Evolutionary conservation across 2,113 vertebrate genomes (phyloP), one percentile per base, ranked within the genome.

Genomic region (Drymodes brunneopygia): DNA sequence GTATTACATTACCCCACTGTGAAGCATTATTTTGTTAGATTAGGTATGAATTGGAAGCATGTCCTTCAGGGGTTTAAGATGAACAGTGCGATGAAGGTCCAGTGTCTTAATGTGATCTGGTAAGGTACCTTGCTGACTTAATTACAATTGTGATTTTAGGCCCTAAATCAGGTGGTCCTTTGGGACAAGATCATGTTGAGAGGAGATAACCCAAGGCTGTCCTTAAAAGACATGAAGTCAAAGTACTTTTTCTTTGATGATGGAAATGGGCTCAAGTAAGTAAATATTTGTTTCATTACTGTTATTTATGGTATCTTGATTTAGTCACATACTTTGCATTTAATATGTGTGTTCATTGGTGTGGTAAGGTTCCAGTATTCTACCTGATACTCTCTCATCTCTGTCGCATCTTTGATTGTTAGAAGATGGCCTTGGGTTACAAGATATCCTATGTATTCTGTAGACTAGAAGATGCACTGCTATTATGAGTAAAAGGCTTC

Each of bases 221-320:
- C 97, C 73, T 95, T 99, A 94, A 98, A 98, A 98, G 99, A 99
- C 67, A 99, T 99, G 98, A 99, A 99, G 95, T 99, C 99, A 51
- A 99, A 99, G 78, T 99, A 99, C 93, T 99, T 99, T 97, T 99
- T 99, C 98, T 99, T 99, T 77, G 99, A 99, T 84, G 99, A 99
- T 88, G 99, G 99, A 95, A 99, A 99, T 64, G 99, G 99, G 94
- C 98, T 99, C 56, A 99, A 99, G 99, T 99, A 82, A 98, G 98
- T 97, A 95, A 70, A 92, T 94, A 29, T 2, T 42, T 65, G 24
- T 57, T 40, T 40, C 20, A 11, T 61, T 78, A 25, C 28, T 54
- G 12, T 35, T 82, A 24, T 15, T 80, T 17, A 20, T 13, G 6
- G 1, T 40, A 12, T 73, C 44, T 81, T 91, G 29, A 62, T 72